These are phyloP conservation scores for Rattus rattus DNA, from an alignment of 2,113 vertebrate species.

Conservation along the genomic window DNA sequence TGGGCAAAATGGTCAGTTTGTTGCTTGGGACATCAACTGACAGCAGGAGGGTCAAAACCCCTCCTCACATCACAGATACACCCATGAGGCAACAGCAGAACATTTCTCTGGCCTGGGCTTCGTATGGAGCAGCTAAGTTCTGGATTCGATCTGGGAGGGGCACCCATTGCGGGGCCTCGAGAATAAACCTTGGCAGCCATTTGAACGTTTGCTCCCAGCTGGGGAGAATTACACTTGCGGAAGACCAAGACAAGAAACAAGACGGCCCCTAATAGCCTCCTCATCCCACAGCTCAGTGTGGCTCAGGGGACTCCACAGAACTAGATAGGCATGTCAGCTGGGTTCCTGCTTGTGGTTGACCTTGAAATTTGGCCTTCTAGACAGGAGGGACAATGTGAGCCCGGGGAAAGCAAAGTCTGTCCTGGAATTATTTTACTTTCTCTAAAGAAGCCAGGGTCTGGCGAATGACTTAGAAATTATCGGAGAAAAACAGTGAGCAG, in stretches of 20 bases:
- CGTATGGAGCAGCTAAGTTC: background rate
- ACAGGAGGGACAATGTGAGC: background rate
- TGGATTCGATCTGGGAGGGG: background rate
- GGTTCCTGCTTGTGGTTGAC: background rate
- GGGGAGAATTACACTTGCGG: background rate
- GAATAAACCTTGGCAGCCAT: background rate
- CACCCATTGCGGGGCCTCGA: background rate
- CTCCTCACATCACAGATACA: background rate
- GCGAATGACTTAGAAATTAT: background rate
- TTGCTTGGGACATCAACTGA: background rate
- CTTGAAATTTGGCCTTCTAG: background rate
- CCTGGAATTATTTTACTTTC: constrained; percentile 21
- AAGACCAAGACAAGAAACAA: background rate
- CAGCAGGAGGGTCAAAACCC: background rate
- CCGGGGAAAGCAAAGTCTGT: background rate
- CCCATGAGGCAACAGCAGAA: rapidly evolving
- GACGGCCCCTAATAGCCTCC: background rate
- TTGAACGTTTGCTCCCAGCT: background rate
- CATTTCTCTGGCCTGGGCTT: rapidly evolving
- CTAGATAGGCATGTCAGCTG: background rate
- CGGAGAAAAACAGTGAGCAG: background rate
- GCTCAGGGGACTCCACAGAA: background rate
- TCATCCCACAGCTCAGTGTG: background rate
- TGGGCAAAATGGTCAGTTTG: background rate
- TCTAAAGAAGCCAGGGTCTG: background rate